A percentile compares a stretch with the other conserved stretches of the same genome.
These are phyloP conservation scores for Plectus sambesii DNA, from an alignment of 1,140 invertebrate species.

Conservation along the genomic window DNA sequence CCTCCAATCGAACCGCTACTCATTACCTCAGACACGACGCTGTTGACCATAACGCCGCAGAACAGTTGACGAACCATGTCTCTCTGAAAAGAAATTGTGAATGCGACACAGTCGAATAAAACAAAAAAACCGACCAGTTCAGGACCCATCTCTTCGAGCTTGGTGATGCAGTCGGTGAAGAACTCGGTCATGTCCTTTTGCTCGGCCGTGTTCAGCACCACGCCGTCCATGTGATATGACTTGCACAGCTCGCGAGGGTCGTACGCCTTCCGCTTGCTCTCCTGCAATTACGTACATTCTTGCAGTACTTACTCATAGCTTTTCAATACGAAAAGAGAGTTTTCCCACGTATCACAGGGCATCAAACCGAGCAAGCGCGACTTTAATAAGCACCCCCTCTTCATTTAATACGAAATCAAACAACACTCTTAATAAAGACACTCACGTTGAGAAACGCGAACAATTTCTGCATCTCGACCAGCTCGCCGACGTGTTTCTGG, in stretches of 20 bases:
- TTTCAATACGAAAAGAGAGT: background rate
- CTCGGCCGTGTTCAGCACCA: conserved; percentile 84
- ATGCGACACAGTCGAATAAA: too few species aligned
- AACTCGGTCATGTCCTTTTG: conserved; percentile 98
- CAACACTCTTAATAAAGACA: too few species aligned
- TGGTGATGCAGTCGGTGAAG: conserved; percentile 87
- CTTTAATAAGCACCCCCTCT: too few species aligned
- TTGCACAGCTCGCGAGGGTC: conserved; percentile 88
- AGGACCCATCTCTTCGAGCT: conserved; percentile 85
- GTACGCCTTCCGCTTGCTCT: conserved; percentile 84
- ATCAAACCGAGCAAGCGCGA: background rate
- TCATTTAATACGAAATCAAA: too few species aligned
- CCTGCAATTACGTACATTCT: too few species aligned
- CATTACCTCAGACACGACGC: conserved; percentile 71
- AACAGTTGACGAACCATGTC: conserved; percentile 77
- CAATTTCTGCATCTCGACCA: conserved; percentile 71
- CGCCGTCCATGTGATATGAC: conserved; percentile 90
- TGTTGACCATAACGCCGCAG: conserved; percentile 81
- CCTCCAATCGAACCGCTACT: too few species aligned
- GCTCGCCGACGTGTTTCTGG: background rate
- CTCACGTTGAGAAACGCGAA: conserved; percentile 75
- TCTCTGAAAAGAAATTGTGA: conserved; percentile 51
- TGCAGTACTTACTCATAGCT: background rate
- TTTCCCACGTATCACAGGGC: conserved; percentile 5
- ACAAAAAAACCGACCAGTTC: too few species aligned